Evolutionary conservation across 2,113 vertebrate genomes (phyloP), one percentile per base, ranked within the genome.

Genomic region (Sphaerodactylus townsendi): DNA sequence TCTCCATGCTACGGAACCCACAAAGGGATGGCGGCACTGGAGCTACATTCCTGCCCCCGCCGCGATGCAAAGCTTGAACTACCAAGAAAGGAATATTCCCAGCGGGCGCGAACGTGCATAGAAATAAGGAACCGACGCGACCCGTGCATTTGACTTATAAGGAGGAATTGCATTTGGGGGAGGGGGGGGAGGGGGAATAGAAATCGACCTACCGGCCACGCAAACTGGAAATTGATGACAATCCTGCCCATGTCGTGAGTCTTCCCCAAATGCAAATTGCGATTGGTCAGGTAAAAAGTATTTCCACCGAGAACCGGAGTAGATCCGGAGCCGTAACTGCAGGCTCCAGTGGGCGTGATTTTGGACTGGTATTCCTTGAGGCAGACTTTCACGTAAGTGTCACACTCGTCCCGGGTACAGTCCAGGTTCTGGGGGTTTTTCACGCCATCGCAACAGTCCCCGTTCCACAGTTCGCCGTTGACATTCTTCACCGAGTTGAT

Each of bases 351-450:
- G 85, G 96, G 95, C 56, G 93, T 96, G 92, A 98, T 97, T 95
- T 98, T 97, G 90, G 97, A 95, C 93, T 99, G 98, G 91, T 98
- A 99, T 95, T 99, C 98, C 97, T 99, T 99, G 81, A 99, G 93
- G 79, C 98, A 99, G 90, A 98, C 97, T 87, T 91, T 95, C 90
- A 99, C 95, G 92, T 98, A 99, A 79, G 98, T 98, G 92, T 98
- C 97, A 93, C 98, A 99, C 95, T 98, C 97, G 92, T 98, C 97
- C 91, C 82, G 95, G 86, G 93, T 93, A 88, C 98, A 99, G 89
- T 81, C 89, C 86, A 89, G 96, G 87, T 97, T 96, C 90, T 94
- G 92, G 86, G 94, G 92, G 88, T 93, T 93, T 87, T 91, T 93
- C 83, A 89, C 92, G 81, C 96, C 96, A 91, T 98, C 98, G 90